These are phyloP conservation scores for Phocoena sinus DNA, from an alignment of 2,113 vertebrate species.

Conservation along the genomic window DNA sequence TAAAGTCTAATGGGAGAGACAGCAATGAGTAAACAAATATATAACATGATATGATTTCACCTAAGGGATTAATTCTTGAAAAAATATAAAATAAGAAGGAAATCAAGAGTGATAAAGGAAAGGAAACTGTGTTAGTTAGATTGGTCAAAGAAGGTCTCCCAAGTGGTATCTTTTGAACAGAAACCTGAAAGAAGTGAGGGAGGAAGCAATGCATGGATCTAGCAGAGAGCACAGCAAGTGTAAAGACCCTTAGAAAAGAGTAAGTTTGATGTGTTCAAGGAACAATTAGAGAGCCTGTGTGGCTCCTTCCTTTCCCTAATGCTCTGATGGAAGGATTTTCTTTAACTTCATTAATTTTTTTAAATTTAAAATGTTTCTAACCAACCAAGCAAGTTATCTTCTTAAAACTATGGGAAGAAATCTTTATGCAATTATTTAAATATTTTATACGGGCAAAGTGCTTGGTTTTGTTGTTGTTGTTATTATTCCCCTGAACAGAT, in stretches of 20 bases:
- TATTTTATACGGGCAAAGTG: background rate
- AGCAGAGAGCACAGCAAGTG: background rate
- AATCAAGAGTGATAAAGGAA: background rate
- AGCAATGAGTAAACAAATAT: background rate
- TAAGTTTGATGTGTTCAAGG: background rate
- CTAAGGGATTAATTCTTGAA: background rate
- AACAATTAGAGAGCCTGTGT: background rate
- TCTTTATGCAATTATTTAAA: background rate
- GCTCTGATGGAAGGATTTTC: background rate
- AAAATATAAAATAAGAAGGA: background rate
- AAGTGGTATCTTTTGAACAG: background rate
- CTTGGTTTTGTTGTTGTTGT: background rate
- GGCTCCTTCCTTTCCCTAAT: background rate
- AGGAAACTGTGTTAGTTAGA: background rate
- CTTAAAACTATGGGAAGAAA: background rate
- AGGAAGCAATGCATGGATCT: background rate
- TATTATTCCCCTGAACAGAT: slow-evolving; percentile 74
- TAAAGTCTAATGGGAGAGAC: background rate
- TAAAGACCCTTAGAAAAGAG: background rate
- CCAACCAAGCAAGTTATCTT: background rate
- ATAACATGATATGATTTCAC: background rate
- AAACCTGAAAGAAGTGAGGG: background rate
- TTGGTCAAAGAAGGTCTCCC: background rate
- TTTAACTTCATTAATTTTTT: background rate
- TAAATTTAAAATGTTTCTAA: slow-evolving; percentile 30